Base-by-base conservation (phyloP, 30 jellyfish, hydroid and myxozoan genomes). In the Nemopilema nomurai region DNA sequence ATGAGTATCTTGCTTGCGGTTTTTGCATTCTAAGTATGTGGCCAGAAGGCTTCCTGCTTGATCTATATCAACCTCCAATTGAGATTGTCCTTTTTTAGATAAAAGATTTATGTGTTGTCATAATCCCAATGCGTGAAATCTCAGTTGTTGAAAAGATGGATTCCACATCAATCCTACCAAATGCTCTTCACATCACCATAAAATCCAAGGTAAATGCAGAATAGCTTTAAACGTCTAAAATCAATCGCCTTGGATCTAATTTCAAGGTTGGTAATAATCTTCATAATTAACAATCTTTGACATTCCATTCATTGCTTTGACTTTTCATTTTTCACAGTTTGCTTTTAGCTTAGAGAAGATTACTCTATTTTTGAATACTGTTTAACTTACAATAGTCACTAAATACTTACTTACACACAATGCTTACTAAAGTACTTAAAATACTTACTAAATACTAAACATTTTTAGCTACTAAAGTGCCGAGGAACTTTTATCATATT, bases 81-180 rank as follows among this genome's bases (percentile, higher is more conserved):
- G 31, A 22, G 57, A 3, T 41, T 41, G 57, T 68, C 27, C 6
- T 27, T 32, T 86, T 22, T 20, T 74, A 91, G 98, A 85, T 92
- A 51, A 92, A 88, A 67, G 97, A 92, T 63, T 80, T 92, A 18
- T 92, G 98, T 71, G 76, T 86, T 18, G 95, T 87, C 19, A 87
- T 92, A 22, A 83, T 92, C 23, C 98, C 98, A 19, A 92, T 92
- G 98, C 83, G 98, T 19, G 98, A 92, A 78, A 85, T 92, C 26
- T 92, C 98, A 8, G 97, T 92, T 53, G 98, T 92, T 33, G 98
- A 92, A 74, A 92, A 87, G 85, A 92, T 88, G 98, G 92, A 80
- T 50, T 64, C 97, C 4, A 87, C 98, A 8, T 76, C 95, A 33
- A 70, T 92, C 71, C 77, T 92, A 8, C 95, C 98, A 50, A 92